phyloP scores from a whole-genome alignment of 2,113 vertebrate genomes.

The Gila orcuttii region DNA sequence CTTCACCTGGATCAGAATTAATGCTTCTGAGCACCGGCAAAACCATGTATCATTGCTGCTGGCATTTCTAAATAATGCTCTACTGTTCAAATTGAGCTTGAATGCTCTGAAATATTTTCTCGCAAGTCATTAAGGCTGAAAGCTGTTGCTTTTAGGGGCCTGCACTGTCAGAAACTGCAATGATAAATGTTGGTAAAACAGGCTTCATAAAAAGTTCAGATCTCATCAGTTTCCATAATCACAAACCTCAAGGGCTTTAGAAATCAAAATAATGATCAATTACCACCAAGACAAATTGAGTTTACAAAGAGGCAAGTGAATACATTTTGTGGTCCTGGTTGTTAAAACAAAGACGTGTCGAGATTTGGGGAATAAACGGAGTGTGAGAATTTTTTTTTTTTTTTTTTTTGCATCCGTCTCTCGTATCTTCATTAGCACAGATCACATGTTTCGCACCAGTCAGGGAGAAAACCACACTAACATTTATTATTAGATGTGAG shows the following conservation, averaged over 20 bases:
- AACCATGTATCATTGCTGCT: not conserved
- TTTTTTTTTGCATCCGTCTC: conserved; percentile 52
- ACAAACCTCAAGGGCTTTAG: not conserved
- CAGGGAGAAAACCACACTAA: conserved; percentile 65
- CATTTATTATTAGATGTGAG: conserved; percentile 75
- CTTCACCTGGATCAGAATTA: conserved; percentile 56
- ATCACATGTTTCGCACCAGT: conserved; percentile 58
- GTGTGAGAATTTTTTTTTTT: not conserved
- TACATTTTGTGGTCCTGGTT: not conserved
- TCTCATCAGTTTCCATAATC: not conserved
- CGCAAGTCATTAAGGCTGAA: not conserved
- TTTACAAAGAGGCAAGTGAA: not conserved
- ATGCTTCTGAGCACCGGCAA: not conserved
- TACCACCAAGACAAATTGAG: not conserved
- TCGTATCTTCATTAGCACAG: conserved; percentile 74
- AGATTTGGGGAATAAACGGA: not conserved
- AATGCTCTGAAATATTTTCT: not conserved
- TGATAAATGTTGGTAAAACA: not conserved
- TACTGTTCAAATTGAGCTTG: not conserved
- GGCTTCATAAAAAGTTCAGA: no score
- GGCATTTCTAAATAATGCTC: not conserved
- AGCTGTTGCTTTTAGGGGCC: not conserved
- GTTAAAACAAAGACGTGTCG: conserved; percentile 28
- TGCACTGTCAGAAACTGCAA: not conserved
- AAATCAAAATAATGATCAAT: not conserved